Base-by-base conservation (phyloP, 2,888 invertebrate genomes). In the Caenorhabditis imperialis region DNA sequence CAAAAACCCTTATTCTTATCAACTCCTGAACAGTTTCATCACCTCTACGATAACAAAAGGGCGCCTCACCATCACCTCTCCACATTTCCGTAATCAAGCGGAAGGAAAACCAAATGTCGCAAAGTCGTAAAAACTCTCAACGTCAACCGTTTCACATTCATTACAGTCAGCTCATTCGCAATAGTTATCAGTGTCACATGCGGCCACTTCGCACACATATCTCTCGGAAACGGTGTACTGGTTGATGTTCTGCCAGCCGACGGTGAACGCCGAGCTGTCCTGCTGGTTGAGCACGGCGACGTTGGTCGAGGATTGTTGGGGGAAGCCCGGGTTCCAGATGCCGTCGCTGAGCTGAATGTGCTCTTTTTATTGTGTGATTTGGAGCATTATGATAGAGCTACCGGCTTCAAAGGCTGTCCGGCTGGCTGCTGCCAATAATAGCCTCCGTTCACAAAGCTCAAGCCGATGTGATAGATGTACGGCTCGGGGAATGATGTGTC, bases 181-280 rank as follows among this genome's bases (percentile, higher is more conserved):
- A 54, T 70, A 70, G 14, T 53, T 60, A 2, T 48, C 22, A 10
- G 70, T 70, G 45, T 70, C 70, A 54, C 70, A 70, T 8, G 70
- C 35, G 14, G 47, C 25, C 20, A 61, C 54, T 40, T 70, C 70
- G 42, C 70, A 70, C 18, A 70, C 61, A 33, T 61, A 70, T 54
- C 47, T 45, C 44, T 60, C 61, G 23, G 60, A 14, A 10, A 70
- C 54, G 6, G 53, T 61, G 54, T 48, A 70, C 20, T 47, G 50
- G 25, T 70, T 70, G 23, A 55, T 27, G 22, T 70, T 70, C 16
- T 70, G 70, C 70, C 70, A 70, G 60, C 70, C 70, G 35, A 70
- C 55, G 4, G 30, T 38, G 18, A 54, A 18, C 1, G 16, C 54
- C 10, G 47, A 30, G 16, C 48, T 47, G 25, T 33, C 30, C 35